phyloP scores from a whole-genome alignment of 2,113 vertebrate genomes.

The Plecturocebus donacophilus region DNA sequence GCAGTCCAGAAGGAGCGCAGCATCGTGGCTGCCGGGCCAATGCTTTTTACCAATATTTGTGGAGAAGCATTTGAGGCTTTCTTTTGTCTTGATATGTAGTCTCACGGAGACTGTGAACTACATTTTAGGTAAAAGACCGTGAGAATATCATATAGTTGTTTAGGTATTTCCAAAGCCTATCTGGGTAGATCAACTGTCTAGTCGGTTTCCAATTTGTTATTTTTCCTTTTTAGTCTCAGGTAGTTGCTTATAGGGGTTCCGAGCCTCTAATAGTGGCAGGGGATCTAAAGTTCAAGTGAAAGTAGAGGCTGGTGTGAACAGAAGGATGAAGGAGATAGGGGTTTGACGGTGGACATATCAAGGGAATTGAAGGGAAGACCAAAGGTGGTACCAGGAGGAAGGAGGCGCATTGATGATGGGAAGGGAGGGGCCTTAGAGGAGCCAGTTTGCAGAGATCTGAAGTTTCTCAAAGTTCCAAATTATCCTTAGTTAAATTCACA shows the following conservation, averaged over 20 bases:
- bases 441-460: neutral
- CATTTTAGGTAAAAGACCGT: neutral
- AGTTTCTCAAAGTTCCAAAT: neutral
- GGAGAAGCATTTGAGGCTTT: neutral
- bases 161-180: neutral
- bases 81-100: neutral
- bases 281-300: neutral
- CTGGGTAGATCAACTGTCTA: neutral
- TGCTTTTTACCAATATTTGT: neutral
- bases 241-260: neutral
- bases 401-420: neutral
- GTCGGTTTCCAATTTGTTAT: neutral
- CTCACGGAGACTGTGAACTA: neutral
- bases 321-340: neutral
- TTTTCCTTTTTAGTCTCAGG: neutral
- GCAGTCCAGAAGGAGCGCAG: fast-evolving
- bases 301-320: neutral
- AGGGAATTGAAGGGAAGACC: neutral
- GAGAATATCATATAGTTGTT: neutral
- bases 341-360: neutral
- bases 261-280: neutral
- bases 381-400: neutral
- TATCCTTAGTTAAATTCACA: neutral
- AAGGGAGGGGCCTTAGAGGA: neutral
- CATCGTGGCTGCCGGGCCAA: neutral